Base-by-base conservation (phyloP, 2,797 vertebrate genomes). In the Leucoraja ocellata region DNA sequence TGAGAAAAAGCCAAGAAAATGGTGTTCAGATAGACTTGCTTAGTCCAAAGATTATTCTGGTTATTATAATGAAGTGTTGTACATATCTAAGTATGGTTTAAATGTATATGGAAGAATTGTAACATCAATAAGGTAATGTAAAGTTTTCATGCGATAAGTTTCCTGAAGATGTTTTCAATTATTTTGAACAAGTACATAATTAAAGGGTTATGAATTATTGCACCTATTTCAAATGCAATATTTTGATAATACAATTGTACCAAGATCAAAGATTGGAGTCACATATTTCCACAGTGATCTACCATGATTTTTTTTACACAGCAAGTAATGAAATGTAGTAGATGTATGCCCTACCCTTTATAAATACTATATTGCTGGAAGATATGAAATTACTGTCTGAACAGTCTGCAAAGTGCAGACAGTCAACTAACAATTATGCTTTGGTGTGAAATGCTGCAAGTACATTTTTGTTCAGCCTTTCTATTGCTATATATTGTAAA, bases 331-430 rank as follows among this genome's bases (percentile, higher is more conserved):
- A 68, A 68, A 36, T 65, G 21, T n/a, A 68, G 68, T 63, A 63
- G 28, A 65, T 63, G 58, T 86, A 86, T 21, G 54, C 58, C 61
- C 61, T 68, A 36, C 16, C 84, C 63, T 88, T 32, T 36, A 18
- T 88, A 88, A 88, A 68, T 68, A 46, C 84, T 88, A 68, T 68
- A 88, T 88, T 88, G 61, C n/a, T 88, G 65, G 63, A 68, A 36
- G 61, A 88, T 68, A 68, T 88, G 63, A 88, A 88, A 88, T 88
- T 88, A 88, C 83, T 86, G 84, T 88, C n/a, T 88, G 84, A 88
- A 36, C 84, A 68, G 84, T 88, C 84, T 88, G 84, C 13, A 21
- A 88, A 68, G n/a, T 88, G 84, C 84, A 88, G 84, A 88, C 84
- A 68, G 58, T 21, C 61, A 88, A 68, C 63, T 32, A 86, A 65